Evolutionary conservation across 2,888 invertebrate genomes (phyloP), one percentile per base, ranked within the genome.

Genomic region (Caenorhabditis wallacei): DNA sequence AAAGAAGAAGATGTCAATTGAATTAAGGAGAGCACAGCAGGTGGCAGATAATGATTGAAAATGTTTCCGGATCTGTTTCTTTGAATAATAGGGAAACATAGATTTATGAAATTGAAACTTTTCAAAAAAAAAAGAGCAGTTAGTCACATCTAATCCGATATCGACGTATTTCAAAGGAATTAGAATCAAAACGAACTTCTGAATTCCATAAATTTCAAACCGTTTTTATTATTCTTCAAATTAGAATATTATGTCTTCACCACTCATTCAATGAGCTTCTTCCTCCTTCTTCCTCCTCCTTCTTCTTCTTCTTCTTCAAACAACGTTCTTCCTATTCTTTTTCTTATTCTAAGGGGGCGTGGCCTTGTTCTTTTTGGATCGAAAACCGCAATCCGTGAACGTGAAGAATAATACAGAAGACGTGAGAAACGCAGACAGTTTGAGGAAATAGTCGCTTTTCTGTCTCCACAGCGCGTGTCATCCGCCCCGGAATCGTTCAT

Each of bases 401-500:
- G 48, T 66, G 51, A 24, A 11, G 11, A 24, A 51, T 22, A 30
- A 30, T 53, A 66, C 66, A 66, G 35, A 53, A 35, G 35, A 53
- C 53, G 37, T 53, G 53, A 66, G 66, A 66, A 66, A 53, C 66
- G 66, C 66, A 66, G 66, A 48, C 16, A 22, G 37, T 16, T 48
- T 22, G 66, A 37, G 53, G 53, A 51, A 66, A 51, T 37, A 26
- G 53, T 61, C 61, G 22, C 26, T 22, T 35, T 57, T 57, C 56
- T 53, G 22, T 56, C n/a, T 57, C 30, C n/a, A n/a, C 48, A 20
- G 66, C 66, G 66, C 66, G 66, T 66, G 66, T 66, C 66, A 66
- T 66, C 66, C 66, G 66, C 66, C 64, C 66, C 66, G 66, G 66
- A 66, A 66, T 66, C 66, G 66, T 66, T 66, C 66, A 66, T 66